A percentile compares a stretch with the other conserved stretches of the same genome.
These are phyloP conservation scores for Anthrax anthrax DNA, from an alignment of 2,888 invertebrate genomes.

Conservation along the genomic window DNA sequence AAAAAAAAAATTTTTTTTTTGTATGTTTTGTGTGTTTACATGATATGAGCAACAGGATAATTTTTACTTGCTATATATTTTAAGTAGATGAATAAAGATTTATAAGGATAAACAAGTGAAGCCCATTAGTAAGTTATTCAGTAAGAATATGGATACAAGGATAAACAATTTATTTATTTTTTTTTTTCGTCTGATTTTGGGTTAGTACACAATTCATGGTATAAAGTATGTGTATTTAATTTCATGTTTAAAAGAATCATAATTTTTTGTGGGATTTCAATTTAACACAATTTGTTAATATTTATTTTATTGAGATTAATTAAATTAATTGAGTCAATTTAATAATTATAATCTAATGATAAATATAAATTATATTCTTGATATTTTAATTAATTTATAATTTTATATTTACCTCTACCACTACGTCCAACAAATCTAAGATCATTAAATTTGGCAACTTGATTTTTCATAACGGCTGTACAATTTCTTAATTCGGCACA, in stretches of 20 bases:
- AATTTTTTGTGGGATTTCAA: constrained; percentile 3
- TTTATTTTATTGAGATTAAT: too few species aligned
- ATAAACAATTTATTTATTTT: too few species aligned
- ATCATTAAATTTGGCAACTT: constrained; percentile 98
- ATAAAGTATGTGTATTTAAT: constrained; percentile 2
- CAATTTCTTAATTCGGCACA: constrained; percentile 91
- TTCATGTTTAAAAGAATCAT: background rate
- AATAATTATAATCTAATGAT: too few species aligned
- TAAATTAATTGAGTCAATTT: too few species aligned
- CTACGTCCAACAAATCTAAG: constrained; percentile 95
- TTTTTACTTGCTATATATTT: constrained; percentile 3
- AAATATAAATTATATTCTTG: background rate
- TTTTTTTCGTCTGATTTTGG: too few species aligned
- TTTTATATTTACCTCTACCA: constrained; percentile 75
- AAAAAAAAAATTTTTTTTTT: background rate
- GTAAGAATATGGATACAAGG: constrained; percentile 2
- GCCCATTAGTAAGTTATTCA: constrained; percentile 6
- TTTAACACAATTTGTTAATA: constrained; percentile 1
- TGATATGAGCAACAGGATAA: constrained; percentile 4
- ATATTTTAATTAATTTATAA: background rate
- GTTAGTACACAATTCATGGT: constrained; percentile 3
- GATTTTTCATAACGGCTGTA: constrained; percentile 94
- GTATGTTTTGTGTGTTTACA: background rate
- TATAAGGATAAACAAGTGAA: constrained; percentile 7
- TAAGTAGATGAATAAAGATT: constrained; percentile 5